Evolutionary conservation across 2,888 invertebrate genomes (phyloP).

Genomic region (Diarsia dahlii): DNA sequence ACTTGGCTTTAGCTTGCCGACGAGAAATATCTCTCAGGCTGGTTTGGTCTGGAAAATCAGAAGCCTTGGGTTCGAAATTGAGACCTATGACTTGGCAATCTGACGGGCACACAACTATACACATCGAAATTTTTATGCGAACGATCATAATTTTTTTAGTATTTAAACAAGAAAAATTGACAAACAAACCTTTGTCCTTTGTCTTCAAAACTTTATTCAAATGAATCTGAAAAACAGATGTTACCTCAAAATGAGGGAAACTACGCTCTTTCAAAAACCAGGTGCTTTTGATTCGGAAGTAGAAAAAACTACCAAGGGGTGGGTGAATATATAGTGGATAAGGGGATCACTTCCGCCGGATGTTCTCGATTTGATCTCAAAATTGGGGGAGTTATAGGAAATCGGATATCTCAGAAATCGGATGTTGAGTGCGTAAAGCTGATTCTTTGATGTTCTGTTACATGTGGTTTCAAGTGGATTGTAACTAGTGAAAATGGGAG

Average conservation of each 20-base stretch:
- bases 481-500: neutral
- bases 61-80: no score
- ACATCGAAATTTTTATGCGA: no score
- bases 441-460: neutral
- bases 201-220: neutral
- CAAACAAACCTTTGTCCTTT: neutral
- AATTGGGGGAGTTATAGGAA: conserved; percentile 42
- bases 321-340: conserved; percentile 32
- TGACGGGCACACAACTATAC: no score
- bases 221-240: conserved; percentile 30
- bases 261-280: conserved; percentile 42
- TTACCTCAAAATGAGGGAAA: conserved; percentile 6
- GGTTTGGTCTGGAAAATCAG: no score
- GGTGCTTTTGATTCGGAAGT: conserved; percentile 62
- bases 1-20: no score
- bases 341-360: conserved; percentile 62
- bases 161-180: neutral
- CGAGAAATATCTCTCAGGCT: no score
- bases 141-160: no score
- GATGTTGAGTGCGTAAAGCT: conserved; percentile 19
- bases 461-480: conserved; percentile 9
- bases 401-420: conserved; percentile 58
- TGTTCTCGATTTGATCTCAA: conserved; percentile 60
- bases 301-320: conserved; percentile 44
- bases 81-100: no score